Percentiles rank a stretch among this genome's conserved stretches.
phyloP scores from a whole-genome alignment of 2,797 vertebrate species.

The Sebastes diaconus region DNA sequence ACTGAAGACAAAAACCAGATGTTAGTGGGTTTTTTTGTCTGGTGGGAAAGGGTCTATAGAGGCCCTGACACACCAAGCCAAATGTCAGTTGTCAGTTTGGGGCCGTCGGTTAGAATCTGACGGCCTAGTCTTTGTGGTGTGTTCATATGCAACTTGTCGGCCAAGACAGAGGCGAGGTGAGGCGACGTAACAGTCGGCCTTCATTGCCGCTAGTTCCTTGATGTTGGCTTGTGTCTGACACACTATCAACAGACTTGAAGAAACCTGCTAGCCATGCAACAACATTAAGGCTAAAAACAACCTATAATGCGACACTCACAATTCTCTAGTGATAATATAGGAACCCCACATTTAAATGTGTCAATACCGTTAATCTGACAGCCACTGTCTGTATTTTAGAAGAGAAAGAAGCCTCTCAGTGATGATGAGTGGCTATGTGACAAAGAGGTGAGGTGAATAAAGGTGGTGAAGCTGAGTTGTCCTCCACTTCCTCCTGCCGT shows the following conservation, averaged over 20 bases:
- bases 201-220: no score
- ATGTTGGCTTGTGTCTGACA: background rate
- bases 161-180: no score
- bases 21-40: fast-evolving
- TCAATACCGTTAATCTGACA: background rate
- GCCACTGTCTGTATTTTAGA: background rate
- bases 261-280: background rate
- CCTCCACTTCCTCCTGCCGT: background rate
- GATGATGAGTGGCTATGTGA: background rate
- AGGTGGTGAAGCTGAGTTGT: background rate
- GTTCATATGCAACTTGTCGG: no score
- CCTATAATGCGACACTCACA: background rate
- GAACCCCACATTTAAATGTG: background rate
- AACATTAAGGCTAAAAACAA: background rate
- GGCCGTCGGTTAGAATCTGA: no score
- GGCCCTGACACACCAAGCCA: no score
- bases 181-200: no score
- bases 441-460: background rate
- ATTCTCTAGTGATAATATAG: background rate
- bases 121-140: no score
- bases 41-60: no score
- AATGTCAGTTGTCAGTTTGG: no score
- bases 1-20: no score
- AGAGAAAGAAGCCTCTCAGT: background rate
- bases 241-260: background rate